Base-by-base conservation (phyloP, 2,113 vertebrate genomes). In the Ovis canadensis region DNA sequence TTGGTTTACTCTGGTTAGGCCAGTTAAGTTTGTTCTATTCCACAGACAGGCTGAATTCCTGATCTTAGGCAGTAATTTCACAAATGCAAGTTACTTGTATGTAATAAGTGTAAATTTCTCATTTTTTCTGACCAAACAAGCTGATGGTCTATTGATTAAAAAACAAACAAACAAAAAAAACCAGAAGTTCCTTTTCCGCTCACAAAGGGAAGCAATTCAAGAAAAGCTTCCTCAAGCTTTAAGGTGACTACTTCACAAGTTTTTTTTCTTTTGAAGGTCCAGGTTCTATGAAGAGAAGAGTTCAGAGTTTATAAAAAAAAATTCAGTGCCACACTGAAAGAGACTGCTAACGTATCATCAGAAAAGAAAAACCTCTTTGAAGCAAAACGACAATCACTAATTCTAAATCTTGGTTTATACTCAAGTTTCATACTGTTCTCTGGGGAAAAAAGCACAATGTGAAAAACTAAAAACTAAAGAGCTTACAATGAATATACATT, bases 201-300 rank as follows among this genome's bases (percentile, higher is more conserved):
- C 62, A 85, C 4, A 36, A 97, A 64, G 25, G 3, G 97, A 92
- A 90, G 6, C 6, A 86, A 81, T 74, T 57, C 90, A 88, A 94
- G 45, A 45, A 96, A 87, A 55, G 36, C 25, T 96, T 93, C 74
- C 54, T 96, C 60, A 97, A 97, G 40, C 9, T 93, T 92, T 96
- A 92, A 93, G 89, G 82, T 85, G 21, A 88, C 83, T 86, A 83
- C 4, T 88, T 96, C 36, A 87, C 5, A 92, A 96, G 27, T 54
- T 55, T 93, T 84, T 81, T 78, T 91, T 91, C 33, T 96, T 95
- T 92, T 95, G 55, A 91, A 96, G 92, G 59, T 15, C 67, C 59
- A 92, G 54, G 59, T 90, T 94, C 81, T 82, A 88, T 1, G 67
- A 21, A 91, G 10, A 93, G 40, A 87, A 86, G 81, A 91, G 21